Conservation (phyloP, 2,888 invertebrate species). For the Xylota segnis region DNA sequence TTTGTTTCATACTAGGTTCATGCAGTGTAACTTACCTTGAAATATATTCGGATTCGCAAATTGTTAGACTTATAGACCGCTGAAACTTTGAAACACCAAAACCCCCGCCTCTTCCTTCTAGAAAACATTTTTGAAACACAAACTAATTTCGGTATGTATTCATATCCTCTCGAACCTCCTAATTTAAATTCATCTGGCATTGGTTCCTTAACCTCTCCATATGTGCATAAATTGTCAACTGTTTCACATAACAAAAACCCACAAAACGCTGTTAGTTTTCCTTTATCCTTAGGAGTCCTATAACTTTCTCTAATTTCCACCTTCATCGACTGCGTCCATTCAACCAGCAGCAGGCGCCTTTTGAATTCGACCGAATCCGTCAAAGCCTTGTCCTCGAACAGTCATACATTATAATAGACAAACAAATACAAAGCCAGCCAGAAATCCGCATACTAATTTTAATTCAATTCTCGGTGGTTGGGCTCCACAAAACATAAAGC, state of each 20-base stretch:
- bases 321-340: background rate
- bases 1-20: no score
- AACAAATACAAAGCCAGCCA: background rate
- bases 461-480: constrained; percentile 6
- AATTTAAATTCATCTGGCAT: background rate
- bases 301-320: background rate
- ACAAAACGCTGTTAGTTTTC: background rate
- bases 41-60: no score
- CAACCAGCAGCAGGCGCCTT: background rate
- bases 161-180: background rate
- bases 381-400: background rate
- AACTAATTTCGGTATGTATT: no score
- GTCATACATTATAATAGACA: background rate
- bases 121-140: no score
- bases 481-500: background rate
- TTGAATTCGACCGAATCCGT: background rate
- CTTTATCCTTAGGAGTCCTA: background rate
- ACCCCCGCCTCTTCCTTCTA: no score
- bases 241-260: background rate
- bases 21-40: no score
- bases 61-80: no score
- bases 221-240: constrained; percentile 7
- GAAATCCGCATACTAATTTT: constrained; percentile 22
- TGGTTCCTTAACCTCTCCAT: background rate
- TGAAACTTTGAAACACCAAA: no score